Percentiles rank a stretch among this genome's conserved stretches.
These are phyloP conservation scores for Eueides isabella DNA, from an alignment of 1,140 invertebrate species.

Conservation along the genomic window DNA sequence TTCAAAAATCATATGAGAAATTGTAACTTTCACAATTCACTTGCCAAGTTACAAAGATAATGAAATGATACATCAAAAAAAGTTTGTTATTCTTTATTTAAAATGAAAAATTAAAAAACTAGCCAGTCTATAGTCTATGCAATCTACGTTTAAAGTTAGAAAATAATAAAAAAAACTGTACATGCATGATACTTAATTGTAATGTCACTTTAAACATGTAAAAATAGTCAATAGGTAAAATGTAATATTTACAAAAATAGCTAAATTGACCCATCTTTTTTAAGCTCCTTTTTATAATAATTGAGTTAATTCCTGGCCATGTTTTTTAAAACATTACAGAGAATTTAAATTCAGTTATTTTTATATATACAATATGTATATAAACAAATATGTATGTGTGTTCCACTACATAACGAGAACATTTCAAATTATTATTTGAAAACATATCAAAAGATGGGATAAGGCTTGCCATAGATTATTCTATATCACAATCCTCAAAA, in stretches of 20 bases:
- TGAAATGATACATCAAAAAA: conserved; percentile 5
- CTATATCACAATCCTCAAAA: conserved; percentile 31
- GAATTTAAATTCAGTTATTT: neutral
- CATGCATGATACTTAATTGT: conserved; percentile 14
- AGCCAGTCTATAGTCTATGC: conserved; percentile 14
- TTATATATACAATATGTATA: conserved; percentile 2
- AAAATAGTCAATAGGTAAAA: conserved; percentile 38
- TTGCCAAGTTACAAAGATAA: neutral
- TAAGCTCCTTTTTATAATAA: conserved; percentile 37
- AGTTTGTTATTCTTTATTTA: conserved; percentile 3
- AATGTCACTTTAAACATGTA: conserved; percentile 38
- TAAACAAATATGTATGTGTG: neutral
- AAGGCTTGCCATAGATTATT: conserved; percentile 29
- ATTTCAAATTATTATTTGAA: neutral
- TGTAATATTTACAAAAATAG: conserved; percentile 35
- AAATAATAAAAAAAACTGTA: conserved; percentile 12
- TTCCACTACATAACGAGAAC: neutral
- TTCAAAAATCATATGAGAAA: too few species aligned
- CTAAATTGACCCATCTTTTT: conserved; percentile 26
- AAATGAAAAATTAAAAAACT: neutral
- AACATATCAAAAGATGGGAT: conserved; percentile 19
- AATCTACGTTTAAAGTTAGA: neutral
- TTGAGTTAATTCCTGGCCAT: neutral
- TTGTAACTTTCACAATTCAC: neutral
- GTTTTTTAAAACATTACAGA: neutral